Conservation (phyloP, 2,888 invertebrate species). For the Melinaea marsaeus region DNA sequence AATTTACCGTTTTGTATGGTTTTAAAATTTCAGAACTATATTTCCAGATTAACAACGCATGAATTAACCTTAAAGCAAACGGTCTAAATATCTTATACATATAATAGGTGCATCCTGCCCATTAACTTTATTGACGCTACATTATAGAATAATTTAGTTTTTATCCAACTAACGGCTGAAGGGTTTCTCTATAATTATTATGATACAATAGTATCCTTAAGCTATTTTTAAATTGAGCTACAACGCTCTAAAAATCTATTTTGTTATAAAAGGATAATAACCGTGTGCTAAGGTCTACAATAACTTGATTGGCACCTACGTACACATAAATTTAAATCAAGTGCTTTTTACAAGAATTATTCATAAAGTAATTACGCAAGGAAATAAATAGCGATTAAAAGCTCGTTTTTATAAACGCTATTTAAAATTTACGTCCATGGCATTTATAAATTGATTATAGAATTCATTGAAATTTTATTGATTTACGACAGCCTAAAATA, state of each 20-base stretch:
- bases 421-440: background rate
- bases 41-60: slow-evolving; percentile 12
- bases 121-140: slow-evolving; percentile 73
- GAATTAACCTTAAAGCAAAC: too few species aligned
- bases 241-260: slow-evolving; percentile 57
- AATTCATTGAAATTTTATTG: background rate
- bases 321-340: slow-evolving; percentile 46
- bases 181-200: slow-evolving; percentile 68
- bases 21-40: too few species aligned
- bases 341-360: slow-evolving; percentile 28
- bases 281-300: slow-evolving; percentile 45
- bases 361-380: slow-evolving; percentile 45
- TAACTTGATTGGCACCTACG: slow-evolving; percentile 56
- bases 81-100: slow-evolving; percentile 39
- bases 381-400: slow-evolving; percentile 36
- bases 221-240: slow-evolving; percentile 70
- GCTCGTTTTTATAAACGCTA: slow-evolving; percentile 6
- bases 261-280: slow-evolving; percentile 55
- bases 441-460: background rate
- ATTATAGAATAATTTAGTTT: slow-evolving; percentile 72
- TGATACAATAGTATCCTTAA: slow-evolving; percentile 62
- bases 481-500: background rate
- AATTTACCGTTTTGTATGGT: too few species aligned
- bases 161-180: slow-evolving; percentile 62
- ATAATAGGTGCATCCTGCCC: slow-evolving; percentile 62